Conservation (phyloP, 2,888 invertebrate genomes). For the Thelaira solivaga region DNA sequence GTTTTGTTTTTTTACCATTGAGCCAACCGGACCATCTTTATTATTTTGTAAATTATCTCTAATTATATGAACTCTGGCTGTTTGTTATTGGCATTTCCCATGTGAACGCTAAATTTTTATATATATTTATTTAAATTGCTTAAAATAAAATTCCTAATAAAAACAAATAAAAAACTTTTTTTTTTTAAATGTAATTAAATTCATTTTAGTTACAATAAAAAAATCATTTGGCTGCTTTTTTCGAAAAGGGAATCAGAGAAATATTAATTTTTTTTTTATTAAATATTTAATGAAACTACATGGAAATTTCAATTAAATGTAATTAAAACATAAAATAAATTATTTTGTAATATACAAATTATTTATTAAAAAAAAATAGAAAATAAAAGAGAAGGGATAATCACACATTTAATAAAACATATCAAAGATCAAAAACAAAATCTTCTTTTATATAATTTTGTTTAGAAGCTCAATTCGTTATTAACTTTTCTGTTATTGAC, state of each 20-base stretch:
- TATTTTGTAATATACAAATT: not conserved
- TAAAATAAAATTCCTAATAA: slow-evolving; percentile 14
- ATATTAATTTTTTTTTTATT: not conserved
- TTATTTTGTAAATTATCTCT: not conserved
- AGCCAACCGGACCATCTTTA: not conserved
- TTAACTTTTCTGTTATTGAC: too few relatives aligned
- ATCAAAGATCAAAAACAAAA: too few relatives aligned
- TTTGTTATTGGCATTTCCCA: slow-evolving; percentile 38
- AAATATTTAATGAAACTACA: slow-evolving; percentile 11
- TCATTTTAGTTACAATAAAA: too few relatives aligned
- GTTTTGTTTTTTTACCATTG: not conserved
- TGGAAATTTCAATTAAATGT: slow-evolving; percentile 11
- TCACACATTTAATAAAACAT: too few relatives aligned
- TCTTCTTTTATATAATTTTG: too few relatives aligned
- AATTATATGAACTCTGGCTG: slow-evolving; percentile 10
- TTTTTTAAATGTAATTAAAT: not conserved
- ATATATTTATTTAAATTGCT: slow-evolving; percentile 28
- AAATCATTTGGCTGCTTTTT: too few relatives aligned
- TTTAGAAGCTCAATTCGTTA: too few relatives aligned
- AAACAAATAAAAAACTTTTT: too few relatives aligned
- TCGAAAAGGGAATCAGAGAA: too few relatives aligned
- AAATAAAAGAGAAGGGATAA: too few relatives aligned
- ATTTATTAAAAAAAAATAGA: too few relatives aligned
- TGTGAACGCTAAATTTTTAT: slow-evolving; percentile 33
- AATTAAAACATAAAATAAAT: not conserved